A percentile compares a stretch with the other conserved stretches of the same genome.
These are phyloP conservation scores for Anser brachyrhynchus DNA, from an alignment of 2,113 vertebrate genomes.

Conservation along the genomic window DNA sequence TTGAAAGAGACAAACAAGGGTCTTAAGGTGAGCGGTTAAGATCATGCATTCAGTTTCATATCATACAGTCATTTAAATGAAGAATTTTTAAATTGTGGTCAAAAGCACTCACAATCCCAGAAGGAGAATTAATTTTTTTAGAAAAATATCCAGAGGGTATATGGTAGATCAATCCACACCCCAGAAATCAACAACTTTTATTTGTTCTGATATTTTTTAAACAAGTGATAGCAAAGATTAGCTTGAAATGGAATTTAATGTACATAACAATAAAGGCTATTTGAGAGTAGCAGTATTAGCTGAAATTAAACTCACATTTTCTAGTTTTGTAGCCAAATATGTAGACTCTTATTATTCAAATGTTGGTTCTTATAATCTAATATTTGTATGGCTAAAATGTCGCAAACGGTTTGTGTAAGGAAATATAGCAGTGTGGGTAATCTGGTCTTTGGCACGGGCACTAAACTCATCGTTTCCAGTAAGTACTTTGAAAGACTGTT, in stretches of 20 bases:
- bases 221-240: not conserved
- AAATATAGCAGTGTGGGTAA: fast-evolving
- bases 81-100: not conserved
- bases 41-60: not conserved
- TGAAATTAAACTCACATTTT: not conserved
- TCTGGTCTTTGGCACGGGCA: not conserved
- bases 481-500: not conserved
- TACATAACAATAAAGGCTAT: not conserved
- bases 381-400: not conserved
- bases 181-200: not conserved
- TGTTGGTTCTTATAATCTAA: not conserved
- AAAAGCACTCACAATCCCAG: not conserved
- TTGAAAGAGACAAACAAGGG: not conserved
- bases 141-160: not conserved
- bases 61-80: not conserved
- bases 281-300: not conserved
- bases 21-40: not conserved
- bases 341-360: not conserved
- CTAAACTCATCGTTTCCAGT: not conserved
- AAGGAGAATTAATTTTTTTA: not conserved
- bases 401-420: not conserved
- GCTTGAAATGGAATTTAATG: not conserved
- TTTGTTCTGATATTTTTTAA: not conserved
- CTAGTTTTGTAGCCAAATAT: not conserved
- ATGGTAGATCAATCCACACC: not conserved